Base-by-base conservation (phyloP, 2,797 vertebrate species). In the Momotus momota region DNA sequence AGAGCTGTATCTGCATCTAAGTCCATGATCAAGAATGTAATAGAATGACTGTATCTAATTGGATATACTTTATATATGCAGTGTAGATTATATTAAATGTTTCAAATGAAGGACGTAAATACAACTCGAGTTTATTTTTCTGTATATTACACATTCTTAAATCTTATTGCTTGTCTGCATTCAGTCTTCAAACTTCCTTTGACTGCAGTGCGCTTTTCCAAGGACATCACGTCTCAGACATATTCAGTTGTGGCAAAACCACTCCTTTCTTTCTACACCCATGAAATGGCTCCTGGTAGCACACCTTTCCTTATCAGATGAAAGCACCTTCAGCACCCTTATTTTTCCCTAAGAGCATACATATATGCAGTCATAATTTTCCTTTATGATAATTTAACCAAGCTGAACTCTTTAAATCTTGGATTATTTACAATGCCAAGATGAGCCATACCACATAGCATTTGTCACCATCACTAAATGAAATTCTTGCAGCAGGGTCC, bases 31-130 rank as follows among this genome's bases (percentile, higher is more conserved):
- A 5, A 51, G 58, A 82, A 18, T 62, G 43, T 8, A 6, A 71
- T 48, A 62, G 27, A 73, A 77, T 38, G 14, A 49, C 12, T 6
- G 1, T n/a, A 27, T 57, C 23, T 86, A 58, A 79, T 26, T 60
- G 7, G 35, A 31, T 31, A 33, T 35, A 38, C 26, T 94, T 72
- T 48, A 55, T 45, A 80, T 33, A 25, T 52, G 46, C 40, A 84
- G 22, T 49, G 78, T 29, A 51, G 19, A 12, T n/a, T 70, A 33
- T 35, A 45, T 21, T 78, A 80, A 93, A 81, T 78, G 86, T 87
- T 93, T 72, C 88, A 95, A 52, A 23, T 82, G 33, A 93, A 85
- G 61, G 52, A 80, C 74, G 71, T 69, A 92, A 94, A 87, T 82
- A 93, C 60, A 64, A 14, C 27, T 94, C 48, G 43, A 48, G 31